Base-by-base conservation (phyloP, 2,888 invertebrate species). In the Digitonthophagus gazella region DNA sequence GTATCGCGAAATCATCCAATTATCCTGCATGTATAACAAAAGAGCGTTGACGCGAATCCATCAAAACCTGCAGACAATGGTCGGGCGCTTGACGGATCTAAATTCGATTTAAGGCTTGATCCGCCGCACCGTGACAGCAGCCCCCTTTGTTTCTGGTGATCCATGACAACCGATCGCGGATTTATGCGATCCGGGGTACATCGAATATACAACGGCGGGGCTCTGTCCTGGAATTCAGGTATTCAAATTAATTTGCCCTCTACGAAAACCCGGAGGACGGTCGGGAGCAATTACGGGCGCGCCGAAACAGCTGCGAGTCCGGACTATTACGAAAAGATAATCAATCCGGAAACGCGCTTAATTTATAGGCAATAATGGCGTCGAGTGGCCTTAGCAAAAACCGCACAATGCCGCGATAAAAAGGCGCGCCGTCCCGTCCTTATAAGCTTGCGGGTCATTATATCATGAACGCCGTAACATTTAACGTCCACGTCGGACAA, bases 41-140 rank as follows among this genome's bases (percentile, higher is more conserved):
- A 72, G 66, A 64, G 66, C 68, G 64, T 66, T 64, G 68, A 66
- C 71, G 78, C 78, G 79, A 79, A 81, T 81, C 80, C 80, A 81
- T 81, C 81, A 81, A 81, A 81, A 78, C 76, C 78, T 70, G 73
- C 74, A 80, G 79, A 80, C 80, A 80, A 80, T 80, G 79, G 80
- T 76, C 76, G 78, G 76, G 77, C 76, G 76, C 77, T 75, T 77
- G 78, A 78, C 76, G 80, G 79, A 79, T 80, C 78, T 77, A 77
- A 79, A 79, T 80, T 80, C 80, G 80, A 80, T 80, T 77, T 72
- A 71, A 75, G 79, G 79, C 79, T 80, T 80, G 80, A 80, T 77
- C 73, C 75, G 71, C 75, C 71, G 76, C 76, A 77, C 78, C 76
- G 75, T 80, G 81, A 81, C 81, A 80, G 79, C 74, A 77, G 76